phyloP scores from a whole-genome alignment of 2,888 invertebrate species.

The Melikaiella ostensackeni region DNA sequence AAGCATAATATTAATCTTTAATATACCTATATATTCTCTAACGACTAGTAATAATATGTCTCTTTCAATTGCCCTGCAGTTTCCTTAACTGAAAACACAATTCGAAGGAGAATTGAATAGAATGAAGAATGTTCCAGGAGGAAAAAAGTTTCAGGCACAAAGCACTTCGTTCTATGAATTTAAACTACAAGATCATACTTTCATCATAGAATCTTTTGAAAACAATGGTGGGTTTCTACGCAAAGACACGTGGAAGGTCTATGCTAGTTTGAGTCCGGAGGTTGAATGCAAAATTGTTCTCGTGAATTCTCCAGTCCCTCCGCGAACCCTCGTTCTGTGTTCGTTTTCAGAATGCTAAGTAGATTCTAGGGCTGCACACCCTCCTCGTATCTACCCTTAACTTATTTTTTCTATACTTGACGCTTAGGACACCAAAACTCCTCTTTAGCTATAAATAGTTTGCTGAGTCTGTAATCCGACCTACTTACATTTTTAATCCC shows the following conservation, averaged over 20 bases:
- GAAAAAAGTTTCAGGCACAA: background rate
- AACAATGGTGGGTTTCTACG: conserved; percentile 31
- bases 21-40: too few relatives aligned
- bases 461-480: background rate
- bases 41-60: background rate
- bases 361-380: conserved; percentile 49
- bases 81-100: background rate
- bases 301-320: conserved; percentile 43
- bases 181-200: conserved; percentile 23
- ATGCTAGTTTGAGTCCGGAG: conserved; percentile 26
- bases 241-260: conserved; percentile 26
- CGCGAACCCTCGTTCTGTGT: conserved; percentile 48
- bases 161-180: conserved; percentile 12
- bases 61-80: background rate
- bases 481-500: conserved; percentile 23
- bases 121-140: background rate
- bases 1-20: too few relatives aligned
- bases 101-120: background rate
- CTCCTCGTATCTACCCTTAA: conserved; percentile 42
- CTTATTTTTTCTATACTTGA: conserved; percentile 50
- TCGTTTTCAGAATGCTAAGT: conserved; percentile 51
- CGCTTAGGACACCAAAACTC: conserved; percentile 33
- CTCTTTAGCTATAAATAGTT: conserved; percentile 31
- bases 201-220: conserved; percentile 32
- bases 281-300: conserved; percentile 35